Evolutionary conservation across 2,797 vertebrate species (phyloP), one percentile per base, ranked within the genome.

Genomic region (Pempheris klunzingeri): DNA sequence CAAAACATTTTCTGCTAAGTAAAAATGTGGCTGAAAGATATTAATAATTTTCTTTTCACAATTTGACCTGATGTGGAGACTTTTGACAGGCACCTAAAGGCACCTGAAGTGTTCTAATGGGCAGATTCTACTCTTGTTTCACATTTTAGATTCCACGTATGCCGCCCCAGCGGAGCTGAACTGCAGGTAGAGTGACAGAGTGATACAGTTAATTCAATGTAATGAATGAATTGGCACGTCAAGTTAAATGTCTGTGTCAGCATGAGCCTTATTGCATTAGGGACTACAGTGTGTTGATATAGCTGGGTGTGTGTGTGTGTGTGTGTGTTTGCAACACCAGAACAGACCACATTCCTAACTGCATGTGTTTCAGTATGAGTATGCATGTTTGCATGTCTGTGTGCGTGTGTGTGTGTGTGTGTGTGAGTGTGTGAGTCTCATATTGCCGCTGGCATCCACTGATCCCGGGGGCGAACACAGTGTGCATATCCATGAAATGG

Each of bases 371-470:
- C 13, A 43, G 68, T 60, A 44, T 53, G 47, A 49, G 44, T 52
- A 28, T 77, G 44, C 60, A 66, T 80, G 61, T 82, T 58, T 70
- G 52, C 41, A 54, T 74, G 58, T 59, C 12, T 53, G 22, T 36
- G 14, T 54, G 15, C 46, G 75, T 73, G 66, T 55, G 34, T 64
- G 24, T 66, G 26, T 63, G 26, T 39, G 69, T 36, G 34, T 47
- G 57, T 58, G 50, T 24, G 49, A 69, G 5, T 63, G 54, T 71
- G 57, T 75, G 49, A 70, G 80, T 92, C 87, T 92, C 90, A 89
- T 73, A 79, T 92, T 92, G 77, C 91, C 80, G 71, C 64, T 85
- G 90, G 84, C 81, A 88, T 90, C 85, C 85, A 78, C 79, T 81
- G 82, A 85, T 85, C 85, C 85, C 76, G 44, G 43, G 78, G 79